Conservation (phyloP, 2,888 invertebrate genomes). For the Megalurothrips usitatus region DNA sequence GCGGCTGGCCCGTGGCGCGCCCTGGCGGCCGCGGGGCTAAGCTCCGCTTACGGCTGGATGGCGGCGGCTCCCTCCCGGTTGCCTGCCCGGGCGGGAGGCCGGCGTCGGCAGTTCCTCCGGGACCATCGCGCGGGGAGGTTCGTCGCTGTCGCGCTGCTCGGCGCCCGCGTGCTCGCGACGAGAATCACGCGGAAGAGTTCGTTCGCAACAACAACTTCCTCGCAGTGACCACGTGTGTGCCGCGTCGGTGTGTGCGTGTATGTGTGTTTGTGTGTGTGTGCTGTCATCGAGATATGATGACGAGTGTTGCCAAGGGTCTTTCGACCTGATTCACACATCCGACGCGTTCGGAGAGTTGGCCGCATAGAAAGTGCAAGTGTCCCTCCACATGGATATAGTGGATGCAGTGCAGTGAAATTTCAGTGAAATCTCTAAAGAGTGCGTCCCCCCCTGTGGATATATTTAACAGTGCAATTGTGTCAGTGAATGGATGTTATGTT, state of each 20-base stretch:
- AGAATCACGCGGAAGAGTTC: background rate
- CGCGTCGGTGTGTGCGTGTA: background rate
- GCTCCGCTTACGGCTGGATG: no score
- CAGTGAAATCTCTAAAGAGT: background rate
- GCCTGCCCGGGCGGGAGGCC: background rate
- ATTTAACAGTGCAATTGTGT: background rate
- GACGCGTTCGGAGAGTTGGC: background rate
- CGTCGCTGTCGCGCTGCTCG: background rate
- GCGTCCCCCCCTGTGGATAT: conserved; percentile 2
- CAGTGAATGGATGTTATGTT: conserved; percentile 25
- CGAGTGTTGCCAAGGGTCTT: no score
- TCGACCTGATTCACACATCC: background rate
- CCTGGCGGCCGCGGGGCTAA: background rate
- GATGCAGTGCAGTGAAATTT: background rate
- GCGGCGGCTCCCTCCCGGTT: background rate
- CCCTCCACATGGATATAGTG: background rate
- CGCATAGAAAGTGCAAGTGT: background rate
- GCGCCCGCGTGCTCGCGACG: background rate
- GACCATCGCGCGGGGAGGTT: background rate
- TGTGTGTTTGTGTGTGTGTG: background rate
- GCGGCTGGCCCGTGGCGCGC: conserved; percentile 3
- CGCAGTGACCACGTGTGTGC: background rate
- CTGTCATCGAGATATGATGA: no score
- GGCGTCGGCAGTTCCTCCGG: background rate
- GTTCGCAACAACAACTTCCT: no score